Evolutionary conservation across 2,888 invertebrate genomes (phyloP).

Genomic region (Lepidonotus clava): DNA sequence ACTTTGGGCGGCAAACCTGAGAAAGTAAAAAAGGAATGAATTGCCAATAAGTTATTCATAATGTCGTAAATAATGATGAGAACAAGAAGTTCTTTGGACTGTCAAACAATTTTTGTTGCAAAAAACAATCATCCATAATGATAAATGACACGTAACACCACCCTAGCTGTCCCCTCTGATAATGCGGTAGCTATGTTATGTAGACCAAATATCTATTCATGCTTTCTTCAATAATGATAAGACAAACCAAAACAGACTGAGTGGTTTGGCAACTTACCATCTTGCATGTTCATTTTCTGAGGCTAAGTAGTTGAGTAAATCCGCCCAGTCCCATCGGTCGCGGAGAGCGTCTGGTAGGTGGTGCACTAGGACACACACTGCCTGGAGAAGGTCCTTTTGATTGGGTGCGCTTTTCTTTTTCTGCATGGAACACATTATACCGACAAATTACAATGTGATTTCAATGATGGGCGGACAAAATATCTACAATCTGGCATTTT

Average conservation of each 20-base stretch:
- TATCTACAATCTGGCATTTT: too few species aligned
- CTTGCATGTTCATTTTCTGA: constrained; percentile 67
- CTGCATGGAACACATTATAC: background rate
- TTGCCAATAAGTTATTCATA: background rate
- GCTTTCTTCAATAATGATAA: too few species aligned
- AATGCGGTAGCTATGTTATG: too few species aligned
- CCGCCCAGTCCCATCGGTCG: constrained; percentile 64
- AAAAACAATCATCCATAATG: too few species aligned
- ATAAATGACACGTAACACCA: too few species aligned
- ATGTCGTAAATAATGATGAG: too few species aligned
- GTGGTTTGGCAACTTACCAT: constrained; percentile 66
- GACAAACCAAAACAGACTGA: too few species aligned
- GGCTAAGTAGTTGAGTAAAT: constrained; percentile 66
- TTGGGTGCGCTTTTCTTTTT: background rate
- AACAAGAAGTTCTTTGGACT: too few species aligned
- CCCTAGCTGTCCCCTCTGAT: too few species aligned
- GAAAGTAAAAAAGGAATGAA: background rate
- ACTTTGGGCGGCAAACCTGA: constrained; percentile 71
- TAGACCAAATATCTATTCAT: too few species aligned
- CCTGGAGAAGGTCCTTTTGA: constrained; percentile 64
- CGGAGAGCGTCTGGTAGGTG: constrained; percentile 64
- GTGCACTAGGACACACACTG: constrained; percentile 68
- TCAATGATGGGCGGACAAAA: too few species aligned
- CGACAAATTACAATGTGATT: background rate
- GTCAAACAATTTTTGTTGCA: too few species aligned